Conservation (phyloP, 2,797 vertebrate species). For the Melanogrammus aeglefinus region DNA sequence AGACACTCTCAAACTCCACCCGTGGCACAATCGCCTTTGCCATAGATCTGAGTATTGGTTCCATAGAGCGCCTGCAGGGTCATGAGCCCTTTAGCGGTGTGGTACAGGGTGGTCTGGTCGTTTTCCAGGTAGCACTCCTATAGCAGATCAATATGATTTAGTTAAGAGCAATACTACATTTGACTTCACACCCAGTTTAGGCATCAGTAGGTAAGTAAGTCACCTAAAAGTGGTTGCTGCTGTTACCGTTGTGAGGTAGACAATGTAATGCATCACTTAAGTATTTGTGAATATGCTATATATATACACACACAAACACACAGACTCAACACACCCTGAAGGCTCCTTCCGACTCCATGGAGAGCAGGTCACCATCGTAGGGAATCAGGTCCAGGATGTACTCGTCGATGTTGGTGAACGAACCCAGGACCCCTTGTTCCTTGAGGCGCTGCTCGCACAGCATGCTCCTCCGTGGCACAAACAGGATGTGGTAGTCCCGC, state of each 20-base stretch:
- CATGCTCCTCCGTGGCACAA: slow-evolving; percentile 91
- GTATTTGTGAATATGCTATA: neutral
- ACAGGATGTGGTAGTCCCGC: slow-evolving; percentile 94
- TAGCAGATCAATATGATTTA: neutral
- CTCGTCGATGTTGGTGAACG: slow-evolving; percentile 90
- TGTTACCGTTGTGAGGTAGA: neutral
- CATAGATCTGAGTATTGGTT: slow-evolving; percentile 95
- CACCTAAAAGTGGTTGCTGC: neutral
- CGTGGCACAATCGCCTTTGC: slow-evolving; percentile 96
- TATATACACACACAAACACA: neutral
- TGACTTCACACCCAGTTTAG: neutral
- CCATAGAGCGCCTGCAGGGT: slow-evolving; percentile 94
- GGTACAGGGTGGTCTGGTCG: slow-evolving; percentile 95
- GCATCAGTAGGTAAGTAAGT: neutral
- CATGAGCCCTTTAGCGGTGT: slow-evolving; percentile 96
- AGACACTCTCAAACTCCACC: slow-evolving; percentile 67
- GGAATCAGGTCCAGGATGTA: slow-evolving; percentile 96
- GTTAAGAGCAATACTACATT: neutral
- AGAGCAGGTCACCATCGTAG: slow-evolving; percentile 93
- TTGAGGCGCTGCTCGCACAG: slow-evolving; percentile 94
- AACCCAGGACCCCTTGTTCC: slow-evolving; percentile 88
- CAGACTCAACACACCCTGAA: slow-evolving; percentile 81
- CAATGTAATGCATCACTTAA: neutral
- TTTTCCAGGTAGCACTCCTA: slow-evolving; percentile 98
- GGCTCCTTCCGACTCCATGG: slow-evolving; percentile 94